Conservation (phyloP, 2,797 vertebrate species). For the Gallinago solitaria region DNA sequence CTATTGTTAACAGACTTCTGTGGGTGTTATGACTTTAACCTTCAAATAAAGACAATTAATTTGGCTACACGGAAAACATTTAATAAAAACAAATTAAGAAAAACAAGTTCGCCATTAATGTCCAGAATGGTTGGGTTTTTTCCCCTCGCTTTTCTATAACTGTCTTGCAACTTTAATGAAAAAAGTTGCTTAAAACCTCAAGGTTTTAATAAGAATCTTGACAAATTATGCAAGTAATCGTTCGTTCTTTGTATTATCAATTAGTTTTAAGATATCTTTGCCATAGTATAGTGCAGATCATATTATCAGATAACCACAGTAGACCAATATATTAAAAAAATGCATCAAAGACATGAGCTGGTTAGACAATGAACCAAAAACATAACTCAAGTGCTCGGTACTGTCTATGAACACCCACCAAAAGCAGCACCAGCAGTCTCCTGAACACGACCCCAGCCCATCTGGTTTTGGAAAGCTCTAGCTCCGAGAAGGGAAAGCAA, state of each 20-base stretch:
- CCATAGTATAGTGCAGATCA: accelerated
- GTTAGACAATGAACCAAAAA: not conserved
- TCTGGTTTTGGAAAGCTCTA: accelerated
- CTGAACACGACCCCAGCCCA: accelerated
- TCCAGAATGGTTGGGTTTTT: not conserved
- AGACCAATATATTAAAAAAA: not conserved
- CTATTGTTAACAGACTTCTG: not conserved
- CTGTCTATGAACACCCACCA: accelerated
- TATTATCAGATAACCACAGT: accelerated
- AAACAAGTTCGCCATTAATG: not conserved
- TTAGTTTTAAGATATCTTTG: not conserved
- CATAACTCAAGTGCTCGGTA: accelerated
- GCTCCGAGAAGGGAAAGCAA: not conserved
- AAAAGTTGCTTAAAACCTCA: not conserved
- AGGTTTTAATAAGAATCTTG: not conserved
- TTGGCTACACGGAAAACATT: not conserved
- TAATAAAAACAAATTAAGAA: not conserved
- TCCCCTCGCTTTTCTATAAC: accelerated
- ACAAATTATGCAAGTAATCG: not conserved
- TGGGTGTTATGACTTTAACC: not conserved
- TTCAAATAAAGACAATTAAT: not conserved
- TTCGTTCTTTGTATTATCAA: not conserved
- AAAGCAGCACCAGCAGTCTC: accelerated
- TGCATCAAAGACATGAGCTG: not conserved
- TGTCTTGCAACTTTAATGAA: not conserved